phyloP scores from a whole-genome alignment of 2,797 vertebrate genomes.

The Hippoglossus hippoglossus region DNA sequence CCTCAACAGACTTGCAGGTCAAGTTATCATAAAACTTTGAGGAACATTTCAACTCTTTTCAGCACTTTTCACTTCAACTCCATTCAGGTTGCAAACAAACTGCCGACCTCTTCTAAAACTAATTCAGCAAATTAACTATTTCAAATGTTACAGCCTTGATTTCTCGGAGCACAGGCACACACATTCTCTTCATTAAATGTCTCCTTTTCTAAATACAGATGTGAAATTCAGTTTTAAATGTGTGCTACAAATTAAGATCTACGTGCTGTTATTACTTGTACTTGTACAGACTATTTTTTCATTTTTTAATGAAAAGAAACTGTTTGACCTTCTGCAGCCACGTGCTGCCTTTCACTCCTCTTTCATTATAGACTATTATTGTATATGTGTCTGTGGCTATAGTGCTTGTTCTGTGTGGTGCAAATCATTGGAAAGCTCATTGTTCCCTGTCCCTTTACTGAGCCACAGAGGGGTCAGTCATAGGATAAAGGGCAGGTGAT shows the following conservation, averaged over 20 bases:
- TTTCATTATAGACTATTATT: conserved; percentile 19
- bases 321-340: conserved; percentile 22
- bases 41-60: not conserved
- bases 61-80: not conserved
- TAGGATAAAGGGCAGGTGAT: not conserved
- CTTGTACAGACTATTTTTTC: conserved; percentile 6
- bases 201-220: too few relatives aligned
- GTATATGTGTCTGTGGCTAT: conserved; percentile 4
- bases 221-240: not conserved
- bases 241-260: not conserved
- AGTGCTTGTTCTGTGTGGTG: not conserved
- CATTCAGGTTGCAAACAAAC: too few relatives aligned
- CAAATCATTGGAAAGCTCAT: conserved; percentile 9
- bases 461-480: conserved; percentile 9
- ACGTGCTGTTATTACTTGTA: not conserved
- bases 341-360: conserved; percentile 16
- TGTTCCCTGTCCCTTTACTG: not conserved
- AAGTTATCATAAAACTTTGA: not conserved
- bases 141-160: too few relatives aligned
- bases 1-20: not conserved
- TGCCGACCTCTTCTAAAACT: not conserved
- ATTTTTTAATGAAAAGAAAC: conserved; percentile 31
- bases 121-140: too few relatives aligned
- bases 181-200: too few relatives aligned
- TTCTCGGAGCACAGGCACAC: too few relatives aligned